Evolutionary conservation across 2,888 invertebrate species (phyloP), one percentile per base, ranked within the genome.

Genomic region (Drosophila prostipennis): DNA sequence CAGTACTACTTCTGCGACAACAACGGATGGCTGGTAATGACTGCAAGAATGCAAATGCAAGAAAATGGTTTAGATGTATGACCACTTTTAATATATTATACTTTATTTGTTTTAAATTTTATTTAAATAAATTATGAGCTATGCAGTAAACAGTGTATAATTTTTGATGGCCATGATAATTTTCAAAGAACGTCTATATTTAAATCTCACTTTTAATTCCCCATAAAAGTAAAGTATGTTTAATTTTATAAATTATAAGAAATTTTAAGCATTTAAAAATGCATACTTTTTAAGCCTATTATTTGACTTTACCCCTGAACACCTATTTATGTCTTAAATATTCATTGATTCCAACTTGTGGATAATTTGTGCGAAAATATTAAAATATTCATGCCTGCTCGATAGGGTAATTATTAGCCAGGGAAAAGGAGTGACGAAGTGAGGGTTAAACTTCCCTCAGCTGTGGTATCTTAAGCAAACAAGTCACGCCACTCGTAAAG

Each of bases 401-500:
- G 54, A 68, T 23, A 11, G 7, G 39, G 32, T 32, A 68, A 54
- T 68, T 42, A 48, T 46, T 36, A 39, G 10, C 4, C 37, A 45
- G 19, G 6, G 36, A 39, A 43, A n/a, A 23, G 1, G 13, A 19
- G 37, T 32, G 67, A 11, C 8, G 36, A 52, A 37, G 16, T 0
- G 4, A 32, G 14, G 34, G 49, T 34, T 48, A 34, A 34, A 46
- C 32, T 55, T 54, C 23, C 32, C 45, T 37, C 65, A 65, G 65
- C 65, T 65, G 65, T 45, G 16, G 37, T 26, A 37, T 14, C 39
- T 65, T 68, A 68, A 46, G 34, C 16, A 68, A 72, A 40, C 49
- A 54, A 72, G 70, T 70, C 70, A 70, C 64, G 60, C 69, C 72
- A 61, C 32, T 26, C 19, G 19, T 42, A 14, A 48, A 39, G 64